phyloP scores from a whole-genome alignment of 2,797 vertebrate genomes.

The Hemibagrus guttatus region DNA sequence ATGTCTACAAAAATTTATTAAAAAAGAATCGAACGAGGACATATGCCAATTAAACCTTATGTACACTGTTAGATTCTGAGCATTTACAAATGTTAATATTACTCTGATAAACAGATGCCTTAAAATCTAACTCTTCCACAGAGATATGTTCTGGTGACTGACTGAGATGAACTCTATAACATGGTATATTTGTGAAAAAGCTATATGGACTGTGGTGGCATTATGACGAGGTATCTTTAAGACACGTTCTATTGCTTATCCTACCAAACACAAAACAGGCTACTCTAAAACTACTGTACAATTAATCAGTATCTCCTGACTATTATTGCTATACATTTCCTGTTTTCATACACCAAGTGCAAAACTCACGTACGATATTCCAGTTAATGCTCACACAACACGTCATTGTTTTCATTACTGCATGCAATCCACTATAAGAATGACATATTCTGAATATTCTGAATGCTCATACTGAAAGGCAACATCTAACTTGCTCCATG shows the following conservation, averaged over 20 bases:
- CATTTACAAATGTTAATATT: slow-evolving; percentile 1
- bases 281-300: slow-evolving; percentile 3
- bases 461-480: slow-evolving; percentile 36
- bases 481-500: background rate
- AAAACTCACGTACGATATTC: slow-evolving; percentile 11
- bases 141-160: background rate
- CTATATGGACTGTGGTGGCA: background rate
- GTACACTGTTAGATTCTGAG: background rate
- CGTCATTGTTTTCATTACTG: background rate
- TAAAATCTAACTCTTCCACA: background rate
- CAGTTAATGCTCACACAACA: slow-evolving; percentile 26
- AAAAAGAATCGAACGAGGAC: background rate
- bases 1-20: no score
- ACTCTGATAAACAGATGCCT: slow-evolving; percentile 4
- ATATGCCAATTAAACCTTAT: background rate
- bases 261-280: slow-evolving; percentile 10
- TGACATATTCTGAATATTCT: slow-evolving; percentile 64
- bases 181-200: slow-evolving; percentile 13
- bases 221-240: slow-evolving; percentile 7
- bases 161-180: background rate
- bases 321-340: slow-evolving; percentile 47
- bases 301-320: slow-evolving; percentile 14
- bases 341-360: background rate
- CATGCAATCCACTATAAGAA: slow-evolving; percentile 46
- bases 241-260: background rate